Evolutionary conservation across 1,140 invertebrate species (phyloP).

Genomic region (Euschistus heros): DNA sequence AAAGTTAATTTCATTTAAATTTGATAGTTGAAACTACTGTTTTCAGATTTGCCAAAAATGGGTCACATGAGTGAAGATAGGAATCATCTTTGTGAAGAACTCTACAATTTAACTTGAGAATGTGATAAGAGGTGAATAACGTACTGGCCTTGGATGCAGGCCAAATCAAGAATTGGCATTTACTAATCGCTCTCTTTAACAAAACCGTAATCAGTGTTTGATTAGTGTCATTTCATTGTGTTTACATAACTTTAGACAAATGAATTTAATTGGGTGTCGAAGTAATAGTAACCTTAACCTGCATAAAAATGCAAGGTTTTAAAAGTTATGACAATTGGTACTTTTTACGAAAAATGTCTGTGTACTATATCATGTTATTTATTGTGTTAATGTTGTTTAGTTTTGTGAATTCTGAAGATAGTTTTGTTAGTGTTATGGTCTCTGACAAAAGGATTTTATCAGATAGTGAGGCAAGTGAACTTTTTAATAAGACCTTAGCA

Average conservation of each 20-base stretch:
- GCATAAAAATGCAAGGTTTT: conserved; percentile 17
- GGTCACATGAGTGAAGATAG: conserved; percentile 18
- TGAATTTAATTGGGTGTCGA: conserved; percentile 2
- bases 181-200: background rate
- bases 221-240: conserved; percentile 3
- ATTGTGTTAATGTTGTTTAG: conserved; percentile 14
- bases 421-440: conserved; percentile 16
- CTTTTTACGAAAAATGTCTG: conserved; percentile 12
- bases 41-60: conserved; percentile 23
- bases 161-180: conserved; percentile 3
- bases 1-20: background rate
- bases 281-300: conserved; percentile 1
- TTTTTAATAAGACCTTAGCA: conserved; percentile 31
- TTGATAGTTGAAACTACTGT: background rate
- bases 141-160: conserved; percentile 10
- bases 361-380: conserved; percentile 12
- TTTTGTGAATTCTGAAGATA: conserved; percentile 16
- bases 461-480: conserved; percentile 27
- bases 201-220: background rate
- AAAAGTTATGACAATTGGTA: conserved; percentile 1
- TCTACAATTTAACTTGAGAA: conserved; percentile 7
- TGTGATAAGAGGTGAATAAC: conserved; percentile 12
- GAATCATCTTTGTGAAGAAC: conserved; percentile 8
- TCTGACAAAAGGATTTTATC: conserved; percentile 26
- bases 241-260: background rate